A percentile compares a stretch with the other conserved stretches of the same genome.
Evolutionary conservation across 2,888 invertebrate species (phyloP).

Genomic region (Erebia ligea): DNA sequence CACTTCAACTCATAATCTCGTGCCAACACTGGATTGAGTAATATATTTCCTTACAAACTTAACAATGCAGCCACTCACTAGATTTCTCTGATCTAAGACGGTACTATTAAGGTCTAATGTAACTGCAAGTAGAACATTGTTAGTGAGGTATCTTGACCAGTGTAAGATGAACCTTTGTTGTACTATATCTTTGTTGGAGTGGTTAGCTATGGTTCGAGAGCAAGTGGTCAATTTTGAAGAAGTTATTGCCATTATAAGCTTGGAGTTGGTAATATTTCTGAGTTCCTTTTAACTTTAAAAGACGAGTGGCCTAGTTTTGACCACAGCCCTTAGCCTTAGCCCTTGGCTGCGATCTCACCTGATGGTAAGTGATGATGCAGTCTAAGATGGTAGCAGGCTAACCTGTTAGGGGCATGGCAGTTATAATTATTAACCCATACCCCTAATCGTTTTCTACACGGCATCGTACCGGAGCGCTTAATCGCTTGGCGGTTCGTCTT

Average conservation of each 20-base stretch:
- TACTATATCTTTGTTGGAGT: conserved; percentile 40
- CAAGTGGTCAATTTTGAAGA: not conserved
- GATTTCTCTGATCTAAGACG: conserved; percentile 29
- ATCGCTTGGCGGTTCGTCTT: too few species aligned
- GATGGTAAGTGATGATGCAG: too few species aligned
- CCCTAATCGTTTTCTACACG: too few species aligned
- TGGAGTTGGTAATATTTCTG: too few species aligned
- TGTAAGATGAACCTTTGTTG: conserved; percentile 49
- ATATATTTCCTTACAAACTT: conserved; percentile 70
- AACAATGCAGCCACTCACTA: conserved; percentile 31
- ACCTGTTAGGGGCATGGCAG: too few species aligned
- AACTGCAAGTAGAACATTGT: conserved; percentile 48
- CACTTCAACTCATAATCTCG: conserved; percentile 80
- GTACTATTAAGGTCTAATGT: conserved; percentile 28
- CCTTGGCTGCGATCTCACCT: too few species aligned
- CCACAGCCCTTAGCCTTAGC: too few species aligned
- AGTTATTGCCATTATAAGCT: not conserved
- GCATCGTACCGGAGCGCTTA: too few species aligned
- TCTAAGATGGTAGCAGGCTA: too few species aligned
- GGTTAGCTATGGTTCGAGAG: conserved; percentile 26
- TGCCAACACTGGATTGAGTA: conserved; percentile 79
- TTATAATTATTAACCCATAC: too few species aligned
- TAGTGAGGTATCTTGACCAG: conserved; percentile 44
- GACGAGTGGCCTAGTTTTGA: too few species aligned
- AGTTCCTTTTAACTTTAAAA: too few species aligned